Percentiles rank a stretch among this genome's conserved stretches.
These are phyloP conservation scores for Vulpes lagopus DNA, from an alignment of 2,113 vertebrate genomes.

Conservation along the genomic window DNA sequence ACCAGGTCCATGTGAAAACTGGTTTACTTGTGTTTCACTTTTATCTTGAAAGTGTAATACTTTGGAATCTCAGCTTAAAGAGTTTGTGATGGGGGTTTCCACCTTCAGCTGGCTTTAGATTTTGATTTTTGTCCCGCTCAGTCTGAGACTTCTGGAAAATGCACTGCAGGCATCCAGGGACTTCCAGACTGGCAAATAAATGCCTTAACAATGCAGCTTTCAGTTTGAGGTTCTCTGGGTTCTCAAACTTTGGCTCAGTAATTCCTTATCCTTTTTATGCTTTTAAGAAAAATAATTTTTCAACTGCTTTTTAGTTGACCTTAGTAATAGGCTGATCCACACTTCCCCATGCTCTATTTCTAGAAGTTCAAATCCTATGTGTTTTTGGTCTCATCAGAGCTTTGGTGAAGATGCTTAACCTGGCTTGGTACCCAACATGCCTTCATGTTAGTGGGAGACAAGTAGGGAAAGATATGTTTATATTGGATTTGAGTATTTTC, in stretches of 20 bases:
- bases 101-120: background rate
- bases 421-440: background rate
- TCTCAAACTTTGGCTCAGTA: background rate
- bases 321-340: background rate
- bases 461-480: background rate
- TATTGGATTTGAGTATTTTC: background rate
- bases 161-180: too few species aligned
- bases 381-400: background rate
- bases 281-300: slow-evolving; percentile 32
- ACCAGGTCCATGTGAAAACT: background rate
- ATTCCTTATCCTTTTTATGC: background rate
- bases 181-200: background rate
- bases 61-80: background rate
- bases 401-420: background rate
- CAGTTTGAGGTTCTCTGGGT: background rate
- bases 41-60: background rate
- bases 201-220: background rate
- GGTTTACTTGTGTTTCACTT: background rate
- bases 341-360: background rate
- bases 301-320: background rate
- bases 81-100: background rate
- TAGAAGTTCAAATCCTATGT: background rate
- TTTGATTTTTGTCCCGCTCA: slow-evolving; percentile 3
- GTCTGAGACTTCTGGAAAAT: background rate
- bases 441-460: background rate